Evolutionary conservation across 2,888 invertebrate species (phyloP).

Genomic region (Colletes collaris): DNA sequence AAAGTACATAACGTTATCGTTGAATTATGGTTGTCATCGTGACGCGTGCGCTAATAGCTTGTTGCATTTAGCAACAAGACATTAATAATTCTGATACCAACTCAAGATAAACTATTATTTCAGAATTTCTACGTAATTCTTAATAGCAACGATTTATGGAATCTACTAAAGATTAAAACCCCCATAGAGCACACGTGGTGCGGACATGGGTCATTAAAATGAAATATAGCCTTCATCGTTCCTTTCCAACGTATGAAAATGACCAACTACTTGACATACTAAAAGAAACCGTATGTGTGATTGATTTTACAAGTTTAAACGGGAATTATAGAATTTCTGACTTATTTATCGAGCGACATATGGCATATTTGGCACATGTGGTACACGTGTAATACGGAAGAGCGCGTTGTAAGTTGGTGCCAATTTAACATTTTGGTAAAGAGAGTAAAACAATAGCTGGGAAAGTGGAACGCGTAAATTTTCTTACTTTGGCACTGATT

Average conservation of each 20-base stretch:
- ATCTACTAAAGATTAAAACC: constrained; percentile 19
- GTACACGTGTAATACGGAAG: too few relatives aligned
- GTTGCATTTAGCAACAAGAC: neutral
- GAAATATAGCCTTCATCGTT: neutral
- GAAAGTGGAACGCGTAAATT: neutral
- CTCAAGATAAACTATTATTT: too few relatives aligned
- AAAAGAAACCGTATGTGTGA: neutral
- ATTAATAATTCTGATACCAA: neutral
- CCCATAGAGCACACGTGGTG: constrained; percentile 3
- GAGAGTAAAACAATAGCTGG: neutral
- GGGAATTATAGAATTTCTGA: neutral
- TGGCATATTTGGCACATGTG: too few relatives aligned
- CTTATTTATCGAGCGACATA: too few relatives aligned
- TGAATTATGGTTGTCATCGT: neutral
- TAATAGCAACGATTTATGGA: constrained; percentile 3
- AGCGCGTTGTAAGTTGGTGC: too few relatives aligned
- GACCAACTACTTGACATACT: too few relatives aligned
- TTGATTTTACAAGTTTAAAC: neutral
- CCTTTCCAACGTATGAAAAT: neutral
- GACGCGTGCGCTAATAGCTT: neutral
- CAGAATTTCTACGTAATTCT: neutral
- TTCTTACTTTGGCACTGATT: neutral
- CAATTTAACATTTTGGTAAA: too few relatives aligned
- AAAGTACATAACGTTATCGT: neutral
- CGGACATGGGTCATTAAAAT: constrained; percentile 26